These are phyloP conservation scores for Ia io DNA, from an alignment of 2,113 vertebrate species.

Conservation along the genomic window DNA sequence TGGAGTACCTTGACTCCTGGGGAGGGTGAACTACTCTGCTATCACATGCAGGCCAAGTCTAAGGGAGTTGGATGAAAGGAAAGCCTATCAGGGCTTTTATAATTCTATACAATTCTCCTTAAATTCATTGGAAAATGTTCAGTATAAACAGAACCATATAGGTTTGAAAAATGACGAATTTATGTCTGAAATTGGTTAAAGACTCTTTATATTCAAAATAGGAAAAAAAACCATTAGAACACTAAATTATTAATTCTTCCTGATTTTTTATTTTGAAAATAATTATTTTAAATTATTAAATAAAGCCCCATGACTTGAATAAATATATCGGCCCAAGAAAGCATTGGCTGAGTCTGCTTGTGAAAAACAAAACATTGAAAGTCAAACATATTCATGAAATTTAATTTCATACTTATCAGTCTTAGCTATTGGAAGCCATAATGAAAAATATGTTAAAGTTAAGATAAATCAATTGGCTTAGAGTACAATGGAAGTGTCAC, in stretches of 20 bases:
- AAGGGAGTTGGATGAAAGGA: not conserved
- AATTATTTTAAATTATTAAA: slow-evolving; percentile 38
- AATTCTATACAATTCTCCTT: not conserved
- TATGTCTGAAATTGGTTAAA: not conserved
- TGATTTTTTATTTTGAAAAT: slow-evolving; percentile 35
- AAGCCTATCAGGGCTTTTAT: not conserved
- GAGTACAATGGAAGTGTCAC: not conserved
- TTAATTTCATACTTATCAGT: slow-evolving; percentile 1
- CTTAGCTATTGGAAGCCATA: not conserved
- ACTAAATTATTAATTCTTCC: slow-evolving; percentile 6
- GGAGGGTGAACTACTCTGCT: not conserved
- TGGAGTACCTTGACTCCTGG: not conserved
- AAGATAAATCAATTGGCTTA: not conserved
- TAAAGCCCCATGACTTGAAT: not conserved
- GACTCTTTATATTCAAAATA: slow-evolving; percentile 13
- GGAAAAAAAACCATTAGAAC: not conserved
- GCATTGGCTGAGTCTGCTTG: not conserved
- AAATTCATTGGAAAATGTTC: not conserved
- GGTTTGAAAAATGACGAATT: not conserved
- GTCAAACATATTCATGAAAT: slow-evolving; percentile 13
- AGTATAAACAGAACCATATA: not conserved
- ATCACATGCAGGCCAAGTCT: not conserved
- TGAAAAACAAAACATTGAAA: not conserved
- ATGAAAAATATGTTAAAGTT: slow-evolving; percentile 17
- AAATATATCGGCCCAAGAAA: not conserved